These are phyloP conservation scores for Cylindroiulus punctatus DNA, from an alignment of 2,888 invertebrate species.

Conservation along the genomic window DNA sequence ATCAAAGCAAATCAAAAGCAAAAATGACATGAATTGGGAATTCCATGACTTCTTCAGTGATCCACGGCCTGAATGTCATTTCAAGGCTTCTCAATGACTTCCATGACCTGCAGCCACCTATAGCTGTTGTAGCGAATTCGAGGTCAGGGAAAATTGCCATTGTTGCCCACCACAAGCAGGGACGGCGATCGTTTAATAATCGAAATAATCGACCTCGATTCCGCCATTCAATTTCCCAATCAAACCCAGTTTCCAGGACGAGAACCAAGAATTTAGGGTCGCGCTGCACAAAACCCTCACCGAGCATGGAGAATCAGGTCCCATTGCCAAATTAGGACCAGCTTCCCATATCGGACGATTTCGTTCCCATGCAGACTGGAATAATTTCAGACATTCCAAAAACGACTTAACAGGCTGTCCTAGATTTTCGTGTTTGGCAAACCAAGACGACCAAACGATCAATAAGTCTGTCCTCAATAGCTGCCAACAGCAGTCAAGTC, in stretches of 20 bases:
- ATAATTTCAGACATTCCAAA: not conserved
- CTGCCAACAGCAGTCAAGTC: not conserved
- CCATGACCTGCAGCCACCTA: no score
- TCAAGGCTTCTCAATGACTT: no score
- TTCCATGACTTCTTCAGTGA: no score
- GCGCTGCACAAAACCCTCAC: no score
- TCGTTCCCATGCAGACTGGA: not conserved
- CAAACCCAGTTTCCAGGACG: not conserved
- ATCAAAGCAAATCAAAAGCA: no score
- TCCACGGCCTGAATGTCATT: no score
- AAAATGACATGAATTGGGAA: no score
- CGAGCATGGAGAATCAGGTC: not conserved
- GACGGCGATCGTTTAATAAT: not conserved
- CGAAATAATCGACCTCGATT: not conserved
- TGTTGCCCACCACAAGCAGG: not conserved
- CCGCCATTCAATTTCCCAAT: not conserved
- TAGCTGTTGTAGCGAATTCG: not conserved
- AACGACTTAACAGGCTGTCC: not conserved
- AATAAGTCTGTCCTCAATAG: not conserved
- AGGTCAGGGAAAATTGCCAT: not conserved
- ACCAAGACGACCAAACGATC: not conserved
- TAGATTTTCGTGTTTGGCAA: not conserved
- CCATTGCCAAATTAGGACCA: not conserved
- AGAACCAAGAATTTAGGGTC: not conserved
- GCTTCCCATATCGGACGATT: not conserved